These are phyloP conservation scores for Epizoanthus stellaris DNA, from an alignment of 92 coral and sea anemone genomes.

Conservation along the genomic window DNA sequence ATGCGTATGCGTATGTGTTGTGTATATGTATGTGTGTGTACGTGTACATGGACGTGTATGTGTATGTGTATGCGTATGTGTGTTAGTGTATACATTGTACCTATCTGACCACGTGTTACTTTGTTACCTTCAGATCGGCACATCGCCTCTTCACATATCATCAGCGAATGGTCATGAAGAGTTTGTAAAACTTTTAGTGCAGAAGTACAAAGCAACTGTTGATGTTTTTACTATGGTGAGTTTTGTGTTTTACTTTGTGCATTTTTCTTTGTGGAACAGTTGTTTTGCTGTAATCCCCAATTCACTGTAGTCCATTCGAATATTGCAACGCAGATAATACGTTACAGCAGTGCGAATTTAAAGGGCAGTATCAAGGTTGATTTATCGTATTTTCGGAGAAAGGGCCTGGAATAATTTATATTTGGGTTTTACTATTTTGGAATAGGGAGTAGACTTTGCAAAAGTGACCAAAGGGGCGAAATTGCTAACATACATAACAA, in stretches of 20 bases:
- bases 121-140: constrained; percentile 71
- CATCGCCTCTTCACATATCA: constrained; percentile 88
- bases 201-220: constrained; percentile 80
- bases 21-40: not conserved
- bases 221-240: constrained; percentile 91
- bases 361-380: no score
- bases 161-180: constrained; percentile 86
- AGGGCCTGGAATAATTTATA: no score
- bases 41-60: not conserved
- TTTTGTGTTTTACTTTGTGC: not conserved
- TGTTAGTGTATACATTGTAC: not conserved
- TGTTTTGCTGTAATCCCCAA: no score
- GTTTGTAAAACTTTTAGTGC: constrained; percentile 78
- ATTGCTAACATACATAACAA: no score
- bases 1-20: not conserved
- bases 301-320: no score
- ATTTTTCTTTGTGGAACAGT: no score
- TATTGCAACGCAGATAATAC: no score
- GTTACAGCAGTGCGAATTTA: no score
- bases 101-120: not conserved
- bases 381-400: no score
- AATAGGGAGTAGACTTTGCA: no score
- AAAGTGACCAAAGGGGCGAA: no score
- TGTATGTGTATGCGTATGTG: not conserved
- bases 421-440: no score